These are phyloP conservation scores for Cyphomyrus discorhynchus DNA, from an alignment of 2,113 vertebrate genomes.

Conservation along the genomic window DNA sequence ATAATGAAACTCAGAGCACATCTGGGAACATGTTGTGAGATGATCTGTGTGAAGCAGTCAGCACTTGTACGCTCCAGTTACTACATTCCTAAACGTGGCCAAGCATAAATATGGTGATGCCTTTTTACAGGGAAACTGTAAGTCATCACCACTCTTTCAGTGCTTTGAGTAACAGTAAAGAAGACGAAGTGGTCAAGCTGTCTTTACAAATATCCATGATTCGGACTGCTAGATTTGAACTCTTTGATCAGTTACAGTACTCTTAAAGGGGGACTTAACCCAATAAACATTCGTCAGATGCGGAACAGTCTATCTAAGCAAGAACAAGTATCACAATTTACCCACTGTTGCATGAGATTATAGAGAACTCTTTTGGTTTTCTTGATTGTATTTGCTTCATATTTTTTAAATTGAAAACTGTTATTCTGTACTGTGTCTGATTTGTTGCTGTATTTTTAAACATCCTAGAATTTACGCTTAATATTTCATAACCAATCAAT, in stretches of 20 bases:
- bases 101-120: background rate
- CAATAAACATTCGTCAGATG: slow-evolving; percentile 52
- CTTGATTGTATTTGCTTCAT: slow-evolving; percentile 38
- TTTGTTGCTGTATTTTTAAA: slow-evolving; percentile 49
- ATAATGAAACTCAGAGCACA: background rate
- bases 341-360: slow-evolving; percentile 49
- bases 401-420: slow-evolving; percentile 30
- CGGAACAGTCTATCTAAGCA: slow-evolving; percentile 41
- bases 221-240: background rate
- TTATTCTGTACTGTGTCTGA: slow-evolving; percentile 35
- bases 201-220: background rate
- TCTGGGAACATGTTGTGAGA: background rate
- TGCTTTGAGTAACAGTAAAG: background rate
- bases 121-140: background rate
- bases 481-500: slow-evolving; percentile 22
- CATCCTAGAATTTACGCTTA: slow-evolving; percentile 32
- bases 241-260: background rate
- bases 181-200: background rate
- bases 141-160: background rate
- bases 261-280: slow-evolving; percentile 30
- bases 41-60: background rate
- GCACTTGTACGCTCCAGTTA: background rate
- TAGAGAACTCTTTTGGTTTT: slow-evolving; percentile 31
- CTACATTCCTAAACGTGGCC: background rate
- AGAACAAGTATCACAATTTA: slow-evolving; percentile 47